phyloP scores from a whole-genome alignment of 2,797 vertebrate genomes.

The Mormyrops boulengeri region DNA sequence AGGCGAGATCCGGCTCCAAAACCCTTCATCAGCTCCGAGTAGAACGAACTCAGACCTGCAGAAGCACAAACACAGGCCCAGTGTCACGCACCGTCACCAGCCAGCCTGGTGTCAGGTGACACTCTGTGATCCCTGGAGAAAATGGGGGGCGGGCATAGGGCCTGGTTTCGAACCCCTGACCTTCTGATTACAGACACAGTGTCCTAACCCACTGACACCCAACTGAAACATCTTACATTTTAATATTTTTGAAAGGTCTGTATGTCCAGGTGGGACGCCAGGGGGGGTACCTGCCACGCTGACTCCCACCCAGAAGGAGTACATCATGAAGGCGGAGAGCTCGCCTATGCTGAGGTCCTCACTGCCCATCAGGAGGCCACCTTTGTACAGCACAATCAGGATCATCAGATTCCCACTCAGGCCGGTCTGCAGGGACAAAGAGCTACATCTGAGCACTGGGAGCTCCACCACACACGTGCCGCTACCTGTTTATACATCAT shows the following conservation, averaged over 20 bases:
- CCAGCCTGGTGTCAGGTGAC: not conserved
- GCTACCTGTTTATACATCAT: not conserved
- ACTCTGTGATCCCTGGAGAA: not conserved
- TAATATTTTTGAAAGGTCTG: not conserved
- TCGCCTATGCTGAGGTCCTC: slow-evolving; percentile 92
- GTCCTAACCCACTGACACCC: not conserved
- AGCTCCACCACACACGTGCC: not conserved
- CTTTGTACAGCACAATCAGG: slow-evolving; percentile 90
- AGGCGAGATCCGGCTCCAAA: slow-evolving; percentile 86
- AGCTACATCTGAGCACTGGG: not conserved
- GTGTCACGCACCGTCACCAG: not conserved
- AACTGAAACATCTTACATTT: not conserved
- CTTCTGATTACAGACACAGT: not conserved
- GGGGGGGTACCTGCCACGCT: slow-evolving; percentile 81
- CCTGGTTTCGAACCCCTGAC: not conserved
- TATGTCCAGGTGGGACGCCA: not conserved
- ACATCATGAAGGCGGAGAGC: slow-evolving; percentile 94
- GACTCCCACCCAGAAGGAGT: slow-evolving; percentile 96
- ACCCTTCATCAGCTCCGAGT: slow-evolving; percentile 95
- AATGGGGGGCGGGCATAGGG: not conserved
- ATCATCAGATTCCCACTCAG: slow-evolving; percentile 92
- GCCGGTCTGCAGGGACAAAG: slow-evolving; percentile 67
- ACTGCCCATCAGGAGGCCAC: slow-evolving; percentile 81
- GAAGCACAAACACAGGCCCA: not conserved
- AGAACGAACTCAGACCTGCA: slow-evolving; percentile 90